Conservation (phyloP, 2,888 invertebrate genomes). For the Epicampocera succincta region DNA sequence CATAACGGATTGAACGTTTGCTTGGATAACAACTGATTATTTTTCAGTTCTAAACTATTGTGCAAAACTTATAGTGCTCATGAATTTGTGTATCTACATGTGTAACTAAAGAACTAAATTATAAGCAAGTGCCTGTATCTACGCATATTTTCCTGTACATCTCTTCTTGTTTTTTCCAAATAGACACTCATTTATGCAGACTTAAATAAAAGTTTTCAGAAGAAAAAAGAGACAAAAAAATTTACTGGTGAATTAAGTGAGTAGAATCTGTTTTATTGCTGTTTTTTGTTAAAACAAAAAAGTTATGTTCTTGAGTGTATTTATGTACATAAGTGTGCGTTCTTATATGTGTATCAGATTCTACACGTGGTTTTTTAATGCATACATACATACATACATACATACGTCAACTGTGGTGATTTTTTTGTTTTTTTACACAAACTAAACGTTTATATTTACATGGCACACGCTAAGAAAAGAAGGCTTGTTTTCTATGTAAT, state of each 20-base stretch:
- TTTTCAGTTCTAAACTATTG: neutral
- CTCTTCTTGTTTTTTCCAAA: no score
- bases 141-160: no score
- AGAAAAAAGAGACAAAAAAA: constrained; percentile 22
- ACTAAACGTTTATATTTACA: no score
- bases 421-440: no score
- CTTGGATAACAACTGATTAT: constrained; percentile 45
- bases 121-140: no score
- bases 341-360: neutral
- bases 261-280: constrained; percentile 11
- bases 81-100: neutral
- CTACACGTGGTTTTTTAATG: constrained; percentile 46
- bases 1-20: constrained; percentile 55
- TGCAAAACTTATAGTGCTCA: neutral
- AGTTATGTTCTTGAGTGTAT: no score
- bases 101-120: neutral
- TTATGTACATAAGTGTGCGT: constrained; percentile 8
- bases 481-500: no score
- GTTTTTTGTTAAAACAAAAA: neutral
- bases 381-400: no score
- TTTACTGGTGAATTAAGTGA: constrained; percentile 50
- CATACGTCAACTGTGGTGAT: no score
- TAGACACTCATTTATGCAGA: neutral
- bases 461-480: no score
- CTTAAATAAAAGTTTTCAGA: constrained; percentile 12